Evolutionary conservation across 2,888 invertebrate species (phyloP).

Genomic region (Epirrhoe tristata): DNA sequence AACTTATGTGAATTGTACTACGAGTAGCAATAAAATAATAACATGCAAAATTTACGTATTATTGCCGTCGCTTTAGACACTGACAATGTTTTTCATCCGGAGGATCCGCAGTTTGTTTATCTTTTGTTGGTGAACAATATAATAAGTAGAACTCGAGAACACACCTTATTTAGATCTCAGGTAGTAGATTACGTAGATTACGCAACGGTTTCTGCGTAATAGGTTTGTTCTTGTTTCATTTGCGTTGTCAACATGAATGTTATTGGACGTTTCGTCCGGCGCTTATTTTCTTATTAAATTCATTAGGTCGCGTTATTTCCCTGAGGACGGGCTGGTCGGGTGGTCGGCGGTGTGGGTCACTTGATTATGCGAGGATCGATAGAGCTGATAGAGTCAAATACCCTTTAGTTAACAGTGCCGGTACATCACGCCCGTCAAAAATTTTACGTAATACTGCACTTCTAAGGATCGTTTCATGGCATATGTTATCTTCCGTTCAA

Average conservation of each 20-base stretch:
- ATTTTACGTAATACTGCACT: neutral
- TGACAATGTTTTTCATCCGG: no score
- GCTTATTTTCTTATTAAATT: conserved; percentile 38
- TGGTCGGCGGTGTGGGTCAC: conserved; percentile 16
- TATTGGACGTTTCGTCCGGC: conserved; percentile 21
- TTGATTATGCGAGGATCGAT: conserved; percentile 24
- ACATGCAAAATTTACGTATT: no score
- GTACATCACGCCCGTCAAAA: neutral
- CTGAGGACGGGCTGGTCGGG: conserved; percentile 4
- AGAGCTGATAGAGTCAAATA: conserved; percentile 7
- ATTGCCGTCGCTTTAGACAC: no score
- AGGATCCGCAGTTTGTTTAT: no score
- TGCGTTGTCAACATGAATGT: conserved; percentile 28
- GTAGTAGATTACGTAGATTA: neutral
- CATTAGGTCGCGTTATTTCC: conserved; percentile 37
- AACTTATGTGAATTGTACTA: no score
- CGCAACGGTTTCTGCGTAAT: conserved; percentile 4
- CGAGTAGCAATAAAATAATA: no score
- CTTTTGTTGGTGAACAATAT: no score
- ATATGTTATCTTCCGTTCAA: no score
- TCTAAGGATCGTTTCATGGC: no score
- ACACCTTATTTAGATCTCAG: neutral
- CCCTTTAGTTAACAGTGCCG: neutral
- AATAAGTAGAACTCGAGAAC: neutral
- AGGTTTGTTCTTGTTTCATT: conserved; percentile 19